Evolutionary conservation across 2,888 invertebrate species (phyloP).

Genomic region (Tetragnatha montana): DNA sequence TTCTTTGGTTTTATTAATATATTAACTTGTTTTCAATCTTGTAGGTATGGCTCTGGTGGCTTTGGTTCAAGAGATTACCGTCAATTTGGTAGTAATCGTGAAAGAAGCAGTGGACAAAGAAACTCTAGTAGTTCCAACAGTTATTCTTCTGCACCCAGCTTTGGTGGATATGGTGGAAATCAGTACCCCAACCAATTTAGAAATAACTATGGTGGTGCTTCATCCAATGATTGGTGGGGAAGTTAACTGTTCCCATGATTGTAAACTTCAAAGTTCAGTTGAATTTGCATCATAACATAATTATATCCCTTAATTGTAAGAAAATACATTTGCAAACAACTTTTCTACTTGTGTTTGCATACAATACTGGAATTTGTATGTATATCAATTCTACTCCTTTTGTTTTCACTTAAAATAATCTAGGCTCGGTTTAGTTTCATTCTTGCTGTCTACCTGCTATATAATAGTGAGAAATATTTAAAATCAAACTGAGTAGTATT

Average conservation of each 20-base stretch:
- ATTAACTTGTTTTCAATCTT: neutral
- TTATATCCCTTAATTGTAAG: slow-evolving; percentile 26
- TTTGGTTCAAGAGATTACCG: slow-evolving; percentile 79
- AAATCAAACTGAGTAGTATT: slow-evolving; percentile 17
- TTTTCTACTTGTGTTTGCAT: slow-evolving; percentile 44
- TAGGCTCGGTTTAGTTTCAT: slow-evolving; percentile 21
- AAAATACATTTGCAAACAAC: slow-evolving; percentile 36
- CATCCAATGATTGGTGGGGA: slow-evolving; percentile 72
- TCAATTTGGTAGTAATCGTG: slow-evolving; percentile 74
- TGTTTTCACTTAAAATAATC: slow-evolving; percentile 25
- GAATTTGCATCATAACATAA: slow-evolving; percentile 46
- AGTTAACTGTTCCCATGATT: slow-evolving; percentile 64
- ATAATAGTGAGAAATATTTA: slow-evolving; percentile 18
- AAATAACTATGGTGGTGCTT: slow-evolving; percentile 71
- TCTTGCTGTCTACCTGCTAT: neutral
- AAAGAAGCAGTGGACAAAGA: slow-evolving; percentile 58
- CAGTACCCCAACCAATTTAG: slow-evolving; percentile 70
- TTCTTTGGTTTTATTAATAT: neutral
- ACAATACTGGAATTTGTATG: slow-evolving; percentile 35
- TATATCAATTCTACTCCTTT: slow-evolving; percentile 23
- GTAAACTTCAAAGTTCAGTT: slow-evolving; percentile 57
- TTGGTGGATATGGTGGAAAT: slow-evolving; percentile 67
- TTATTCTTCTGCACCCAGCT: slow-evolving; percentile 55
- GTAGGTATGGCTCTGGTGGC: slow-evolving; percentile 74
- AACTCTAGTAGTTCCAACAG: slow-evolving; percentile 61